Evolutionary conservation across 2,113 vertebrate species (phyloP), one percentile per base, ranked within the genome.

Genomic region (Pseudorectes ferrugineus): DNA sequence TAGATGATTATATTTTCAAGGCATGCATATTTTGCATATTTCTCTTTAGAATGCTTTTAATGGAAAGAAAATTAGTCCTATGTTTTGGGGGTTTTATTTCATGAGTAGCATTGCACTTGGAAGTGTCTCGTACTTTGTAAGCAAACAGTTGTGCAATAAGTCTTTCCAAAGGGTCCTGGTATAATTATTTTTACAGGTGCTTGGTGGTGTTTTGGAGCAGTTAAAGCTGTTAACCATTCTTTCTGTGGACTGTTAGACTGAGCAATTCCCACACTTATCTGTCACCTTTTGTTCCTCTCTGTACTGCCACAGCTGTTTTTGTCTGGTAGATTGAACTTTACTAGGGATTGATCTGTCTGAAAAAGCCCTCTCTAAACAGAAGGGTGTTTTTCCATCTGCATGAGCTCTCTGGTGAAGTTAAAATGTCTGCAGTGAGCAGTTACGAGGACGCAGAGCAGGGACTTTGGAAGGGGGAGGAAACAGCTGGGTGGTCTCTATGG

Each of bases 11-110:
- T n/a, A 6, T 71, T 75, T 54, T 62, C n/a, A 40, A 22, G 42
- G 18, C 33, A 19, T 17, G 6, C 3, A 0, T 21, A 19, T 68
- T 11, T 59, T 61, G 6, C 5, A 1, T 55, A 3, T 83, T 68
- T 91, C 36, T 65, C 21, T 20, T 36, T 33, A 23, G 16, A 61
- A 15, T 62, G 26, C 18, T 54, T 58, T 3, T 15, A 51, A 16
- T 57, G 38, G 26, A 29, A 76, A 61, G 25, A 78, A 80, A 54
- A 33, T 28, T 8, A 52, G 15, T 14, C 14, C 22, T 75, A 1
- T 24, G 8, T n/a, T 87, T 35, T 43, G 19, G 3, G 35, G 2
- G 8, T n/a, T 80, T 55, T 51, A 20, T 35, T 71, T 82, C 8
- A 14, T 19, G 18, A 67, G 5, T 84, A 48, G 17, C 11, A 9